Evolutionary conservation across 2,797 vertebrate species (phyloP).

Genomic region (Australoheros facetus): DNA sequence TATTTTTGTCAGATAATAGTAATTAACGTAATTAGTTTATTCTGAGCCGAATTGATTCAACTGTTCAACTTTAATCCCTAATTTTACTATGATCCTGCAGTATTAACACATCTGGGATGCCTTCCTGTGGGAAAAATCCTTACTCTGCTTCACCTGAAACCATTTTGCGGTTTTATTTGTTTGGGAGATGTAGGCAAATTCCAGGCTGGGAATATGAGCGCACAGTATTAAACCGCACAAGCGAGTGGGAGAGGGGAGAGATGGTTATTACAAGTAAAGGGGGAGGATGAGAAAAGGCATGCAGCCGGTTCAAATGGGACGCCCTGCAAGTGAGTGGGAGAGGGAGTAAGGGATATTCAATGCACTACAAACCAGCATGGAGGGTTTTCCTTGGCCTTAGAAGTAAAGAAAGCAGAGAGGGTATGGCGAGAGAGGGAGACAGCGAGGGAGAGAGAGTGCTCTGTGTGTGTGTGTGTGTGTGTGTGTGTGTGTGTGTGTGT

Average conservation of each 20-base stretch:
- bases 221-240: conserved; percentile 55
- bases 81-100: not conserved
- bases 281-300: not conserved
- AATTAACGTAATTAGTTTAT: not conserved
- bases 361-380: conserved; percentile 34
- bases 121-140: conserved; percentile 53
- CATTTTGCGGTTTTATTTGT: conserved; percentile 72
- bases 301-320: conserved; percentile 15
- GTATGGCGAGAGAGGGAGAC: conserved; percentile 20
- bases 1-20: not conserved
- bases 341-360: conserved; percentile 26
- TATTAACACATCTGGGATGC: conserved; percentile 21
- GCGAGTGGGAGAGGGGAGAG: not conserved
- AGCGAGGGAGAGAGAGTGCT: conserved; percentile 11
- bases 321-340: conserved; percentile 22
- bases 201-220: conserved; percentile 62
- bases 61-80: not conserved
- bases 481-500: conserved; percentile 18
- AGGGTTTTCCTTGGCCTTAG: conserved; percentile 63
- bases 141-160: conserved; percentile 61
- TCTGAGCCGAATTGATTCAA: not conserved
- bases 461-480: conserved; percentile 6
- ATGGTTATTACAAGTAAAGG: conserved; percentile 7
- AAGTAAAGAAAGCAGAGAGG: conserved; percentile 43
- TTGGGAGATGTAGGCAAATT: conserved; percentile 71